phyloP scores from a whole-genome alignment of 2,888 invertebrate genomes.

The Pseudococcus longispinus region DNA sequence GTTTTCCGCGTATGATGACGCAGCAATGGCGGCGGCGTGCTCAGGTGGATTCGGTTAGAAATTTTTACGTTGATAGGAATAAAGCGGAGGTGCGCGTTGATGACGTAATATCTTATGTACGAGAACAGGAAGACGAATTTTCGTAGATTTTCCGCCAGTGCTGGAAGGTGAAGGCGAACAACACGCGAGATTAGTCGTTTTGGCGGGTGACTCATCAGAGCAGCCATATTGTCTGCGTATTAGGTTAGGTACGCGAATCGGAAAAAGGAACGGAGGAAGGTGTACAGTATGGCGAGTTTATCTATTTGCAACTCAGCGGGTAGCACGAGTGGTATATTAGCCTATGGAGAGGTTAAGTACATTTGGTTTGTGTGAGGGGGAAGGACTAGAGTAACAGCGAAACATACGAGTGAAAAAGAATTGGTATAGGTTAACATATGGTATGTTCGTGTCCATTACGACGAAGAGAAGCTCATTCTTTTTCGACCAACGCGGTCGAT shows the following conservation, averaged over 20 bases:
- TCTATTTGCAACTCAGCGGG: neutral
- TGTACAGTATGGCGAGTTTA: neutral
- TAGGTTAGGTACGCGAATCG: neutral
- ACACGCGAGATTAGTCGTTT: too few species aligned
- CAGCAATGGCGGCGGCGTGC: neutral
- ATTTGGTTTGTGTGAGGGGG: too few species aligned
- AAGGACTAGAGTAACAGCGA: neutral
- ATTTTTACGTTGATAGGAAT: neutral
- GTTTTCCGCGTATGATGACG: neutral
- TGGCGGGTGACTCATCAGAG: neutral
- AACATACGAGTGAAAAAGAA: neutral
- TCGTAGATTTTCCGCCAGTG: neutral
- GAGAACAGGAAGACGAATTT: neutral
- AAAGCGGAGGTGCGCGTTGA: neutral
- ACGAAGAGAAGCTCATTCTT: neutral
- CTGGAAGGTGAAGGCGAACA: neutral
- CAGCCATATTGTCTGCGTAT: neutral
- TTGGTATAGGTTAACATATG: neutral
- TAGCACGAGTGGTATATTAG: neutral
- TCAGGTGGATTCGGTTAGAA: neutral
- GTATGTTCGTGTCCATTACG: neutral
- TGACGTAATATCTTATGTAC: neutral
- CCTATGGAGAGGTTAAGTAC: neutral
- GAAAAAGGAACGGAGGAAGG: neutral
- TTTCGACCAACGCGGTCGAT: neutral